These are phyloP conservation scores for Phocoena phocoena DNA, from an alignment of 2,113 vertebrate species.

Conservation along the genomic window DNA sequence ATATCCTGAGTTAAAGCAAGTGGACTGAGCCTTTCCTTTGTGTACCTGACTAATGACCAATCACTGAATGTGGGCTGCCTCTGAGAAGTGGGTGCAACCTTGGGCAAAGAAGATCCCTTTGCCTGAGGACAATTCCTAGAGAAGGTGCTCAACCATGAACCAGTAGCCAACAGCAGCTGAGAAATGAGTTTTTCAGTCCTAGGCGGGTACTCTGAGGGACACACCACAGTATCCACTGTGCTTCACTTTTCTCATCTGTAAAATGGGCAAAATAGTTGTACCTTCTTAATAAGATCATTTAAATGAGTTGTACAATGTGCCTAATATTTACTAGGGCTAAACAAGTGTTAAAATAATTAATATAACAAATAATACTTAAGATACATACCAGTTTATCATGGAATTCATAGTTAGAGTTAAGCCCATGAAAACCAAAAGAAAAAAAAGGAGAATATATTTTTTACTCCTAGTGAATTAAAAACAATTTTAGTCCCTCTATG, in stretches of 20 bases:
- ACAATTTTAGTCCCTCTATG: neutral
- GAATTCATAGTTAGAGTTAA: neutral
- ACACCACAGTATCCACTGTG: neutral
- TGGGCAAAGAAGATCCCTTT: neutral
- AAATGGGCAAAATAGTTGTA: neutral
- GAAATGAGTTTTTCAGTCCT: neutral
- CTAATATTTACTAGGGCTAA: neutral
- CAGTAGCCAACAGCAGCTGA: neutral
- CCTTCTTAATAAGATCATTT: neutral
- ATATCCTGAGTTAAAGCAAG: neutral
- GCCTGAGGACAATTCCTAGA: neutral
- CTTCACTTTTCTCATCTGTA: neutral
- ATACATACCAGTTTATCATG: neutral
- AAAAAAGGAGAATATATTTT: neutral
- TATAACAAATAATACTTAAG: neutral
- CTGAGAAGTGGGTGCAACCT: neutral
- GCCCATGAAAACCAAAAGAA: neutral
- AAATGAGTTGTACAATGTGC: neutral
- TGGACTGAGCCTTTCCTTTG: neutral
- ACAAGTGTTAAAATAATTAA: neutral
- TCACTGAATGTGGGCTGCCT: neutral
- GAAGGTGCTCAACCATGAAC: neutral
- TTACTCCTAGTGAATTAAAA: neutral
- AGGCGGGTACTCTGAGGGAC: neutral
- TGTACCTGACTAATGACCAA: neutral